phyloP scores from a whole-genome alignment of 2,888 invertebrate genomes.

The Nymphalis polychloros region DNA sequence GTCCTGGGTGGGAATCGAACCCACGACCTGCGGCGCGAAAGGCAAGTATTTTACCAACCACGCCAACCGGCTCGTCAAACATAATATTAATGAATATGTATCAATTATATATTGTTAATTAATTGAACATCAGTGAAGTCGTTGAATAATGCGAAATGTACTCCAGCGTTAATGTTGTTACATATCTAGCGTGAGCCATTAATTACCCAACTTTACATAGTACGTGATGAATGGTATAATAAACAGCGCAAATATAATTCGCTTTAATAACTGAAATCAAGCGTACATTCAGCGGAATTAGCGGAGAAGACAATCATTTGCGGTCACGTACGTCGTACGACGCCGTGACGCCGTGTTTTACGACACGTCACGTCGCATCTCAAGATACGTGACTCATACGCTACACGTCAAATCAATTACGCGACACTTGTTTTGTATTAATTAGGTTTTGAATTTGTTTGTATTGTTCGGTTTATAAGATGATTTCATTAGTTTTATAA shows the following conservation, averaged over 20 bases:
- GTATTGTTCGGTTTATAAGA: not conserved
- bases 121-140: not conserved
- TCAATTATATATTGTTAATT: not conserved
- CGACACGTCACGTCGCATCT: slow-evolving; percentile 18
- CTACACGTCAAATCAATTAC: slow-evolving; percentile 26
- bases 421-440: slow-evolving; percentile 23
- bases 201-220: slow-evolving; percentile 25
- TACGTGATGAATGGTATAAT: slow-evolving; percentile 31
- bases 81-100: not conserved
- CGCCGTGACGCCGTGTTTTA: slow-evolving; percentile 21
- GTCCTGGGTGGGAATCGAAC: too few relatives aligned
- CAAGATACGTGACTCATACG: slow-evolving; percentile 25
- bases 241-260: slow-evolving; percentile 23
- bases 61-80: too few relatives aligned
- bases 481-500: too few relatives aligned
- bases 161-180: slow-evolving; percentile 1
- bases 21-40: too few relatives aligned
- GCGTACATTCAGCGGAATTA: slow-evolving; percentile 33
- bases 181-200: slow-evolving; percentile 1
- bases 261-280: slow-evolving; percentile 38
- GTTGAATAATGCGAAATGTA: not conserved
- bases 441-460: slow-evolving; percentile 23
- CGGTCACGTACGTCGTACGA: slow-evolving; percentile 29
- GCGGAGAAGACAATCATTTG: slow-evolving; percentile 29
- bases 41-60: too few relatives aligned